Base-by-base conservation (phyloP, 2,888 invertebrate species). In the Crocallis elinguaria region DNA sequence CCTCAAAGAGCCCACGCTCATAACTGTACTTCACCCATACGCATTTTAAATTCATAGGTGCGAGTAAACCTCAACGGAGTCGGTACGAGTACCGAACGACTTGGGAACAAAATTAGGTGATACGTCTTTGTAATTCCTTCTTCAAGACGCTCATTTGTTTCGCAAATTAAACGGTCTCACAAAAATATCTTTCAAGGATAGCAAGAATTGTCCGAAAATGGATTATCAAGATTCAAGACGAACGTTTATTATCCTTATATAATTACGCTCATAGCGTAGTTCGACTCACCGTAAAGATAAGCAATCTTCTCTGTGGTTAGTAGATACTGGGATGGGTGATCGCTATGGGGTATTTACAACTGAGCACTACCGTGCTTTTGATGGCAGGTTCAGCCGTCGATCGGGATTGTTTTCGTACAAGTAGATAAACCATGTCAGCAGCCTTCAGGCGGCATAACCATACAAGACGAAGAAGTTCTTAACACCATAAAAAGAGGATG, bases 1-100 rank as follows among this genome's bases (percentile, higher is more conserved):
- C 57, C 56, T 58, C 51, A 57, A 37, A 59, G 71, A 75, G 75
- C 89, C 88, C 82, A 88, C 88, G 78, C 84, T 62, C 52, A 61
- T 88, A 88, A 86, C 88, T 79, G 87, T 86, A 78, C 53, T 19
- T 27, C 33, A 30, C 29, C 54, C 59, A 55, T 52, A 60, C 53
- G 46, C 60, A 62, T 62, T 57, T 57, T 51, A 60, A 57, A 60
- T 57, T 60, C 62, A 64, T 64, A 62, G 64, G 51, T 55, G 57
- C 46, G 49, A 60, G 42, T 36, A 45, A 57, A 38, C 57, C 49
- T 57, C 46, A 57, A 51, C 48, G 35, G 29, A 56, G 58, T 52
- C 29, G 30, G 49, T 49, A 32, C 23, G 25, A 9, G 2, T 9
- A 1, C 0, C n/a, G 29, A 1, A 11, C 29, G 29, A 4, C 44